Evolutionary conservation across 2,797 vertebrate species (phyloP), one percentile per base, ranked within the genome.

Genomic region (Australoheros facetus): DNA sequence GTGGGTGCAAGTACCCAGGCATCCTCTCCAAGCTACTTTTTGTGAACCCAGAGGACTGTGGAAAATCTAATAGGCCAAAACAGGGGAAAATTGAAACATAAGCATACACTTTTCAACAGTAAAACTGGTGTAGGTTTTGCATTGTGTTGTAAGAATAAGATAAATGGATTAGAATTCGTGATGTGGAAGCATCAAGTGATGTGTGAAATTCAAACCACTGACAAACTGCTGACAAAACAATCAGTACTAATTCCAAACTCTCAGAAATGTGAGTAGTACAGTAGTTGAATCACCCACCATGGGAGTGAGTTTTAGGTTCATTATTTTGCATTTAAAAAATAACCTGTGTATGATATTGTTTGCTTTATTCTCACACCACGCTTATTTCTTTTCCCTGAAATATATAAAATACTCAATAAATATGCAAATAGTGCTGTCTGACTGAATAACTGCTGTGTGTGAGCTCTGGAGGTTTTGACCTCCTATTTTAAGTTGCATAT

Each of bases 131-230:
- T n/a, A 34, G 5, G 58, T 84, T 83, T 73, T 79, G 62, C 74
- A 45, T 59, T 70, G 21, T 53, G 77, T 82, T 23, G 70, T 73
- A 6, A 37, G 37, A 37, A 37, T 37, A 37, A 11, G 37, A 37
- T 37, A 11, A 37, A 37, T 11, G 5, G 58, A 74, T 56, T 55
- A 3, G 23, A 34, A 64, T 71, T 86, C 34, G 73, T 58, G 64
- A 53, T 79, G 57, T 73, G 83, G 82, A 84, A 87, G 81, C 57
- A 89, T 89, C 92, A 94, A 89, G 91, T 93, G 87, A 87, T 89
- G 62, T 88, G 81, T 89, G 75, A 89, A 87, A 87, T 78, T 77
- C 34, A 88, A 81, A 86, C 90, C 85, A 77, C 76, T 82, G 85
- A 88, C 87, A 79, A 64, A 7, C 78, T 79, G 81, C 78, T 82